phyloP scores from a whole-genome alignment of 2,888 invertebrate genomes.

The Euplagia quadripunctaria region DNA sequence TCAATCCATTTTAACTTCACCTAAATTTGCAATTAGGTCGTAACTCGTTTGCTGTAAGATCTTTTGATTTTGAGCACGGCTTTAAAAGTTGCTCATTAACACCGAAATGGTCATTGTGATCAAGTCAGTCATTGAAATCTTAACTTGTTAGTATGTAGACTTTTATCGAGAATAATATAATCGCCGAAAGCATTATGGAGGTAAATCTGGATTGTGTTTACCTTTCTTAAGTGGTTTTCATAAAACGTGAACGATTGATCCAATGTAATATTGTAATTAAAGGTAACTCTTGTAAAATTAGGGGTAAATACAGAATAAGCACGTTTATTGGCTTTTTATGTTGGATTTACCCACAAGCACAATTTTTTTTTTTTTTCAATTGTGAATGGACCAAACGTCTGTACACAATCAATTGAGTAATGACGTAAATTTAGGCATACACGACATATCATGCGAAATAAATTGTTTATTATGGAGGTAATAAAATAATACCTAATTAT shows the following conservation, averaged over 20 bases:
- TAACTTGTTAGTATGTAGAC: slow-evolving; percentile 19
- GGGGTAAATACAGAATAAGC: slow-evolving; percentile 2
- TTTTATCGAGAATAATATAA: slow-evolving; percentile 3
- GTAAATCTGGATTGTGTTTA: slow-evolving; percentile 11
- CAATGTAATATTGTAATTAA: slow-evolving; percentile 22
- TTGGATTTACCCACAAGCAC: slow-evolving; percentile 24
- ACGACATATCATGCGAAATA: slow-evolving; percentile 21
- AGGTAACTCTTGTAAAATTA: slow-evolving; percentile 11
- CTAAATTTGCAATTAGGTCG: slow-evolving; percentile 11
- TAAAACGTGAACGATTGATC: slow-evolving; percentile 10
- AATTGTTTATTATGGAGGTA: slow-evolving; percentile 2
- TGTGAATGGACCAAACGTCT: slow-evolving; percentile 27
- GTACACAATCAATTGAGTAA: slow-evolving; percentile 38
- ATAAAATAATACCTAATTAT: slow-evolving; percentile 2
- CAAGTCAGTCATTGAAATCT: slow-evolving; percentile 19
- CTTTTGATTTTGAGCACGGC: slow-evolving; percentile 27
- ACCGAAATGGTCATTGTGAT: slow-evolving; percentile 36
- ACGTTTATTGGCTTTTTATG: slow-evolving; percentile 30
- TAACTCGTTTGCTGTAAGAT: slow-evolving; percentile 18
- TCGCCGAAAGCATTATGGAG: no score
- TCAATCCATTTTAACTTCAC: slow-evolving; percentile 24
- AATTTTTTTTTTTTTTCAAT: slow-evolving; percentile 17
- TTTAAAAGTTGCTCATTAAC: slow-evolving; percentile 40
- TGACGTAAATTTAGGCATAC: slow-evolving; percentile 22
- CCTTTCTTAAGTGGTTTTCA: slow-evolving; percentile 6